phyloP scores from a whole-genome alignment of 2,113 vertebrate species.

The Turnix velox region DNA sequence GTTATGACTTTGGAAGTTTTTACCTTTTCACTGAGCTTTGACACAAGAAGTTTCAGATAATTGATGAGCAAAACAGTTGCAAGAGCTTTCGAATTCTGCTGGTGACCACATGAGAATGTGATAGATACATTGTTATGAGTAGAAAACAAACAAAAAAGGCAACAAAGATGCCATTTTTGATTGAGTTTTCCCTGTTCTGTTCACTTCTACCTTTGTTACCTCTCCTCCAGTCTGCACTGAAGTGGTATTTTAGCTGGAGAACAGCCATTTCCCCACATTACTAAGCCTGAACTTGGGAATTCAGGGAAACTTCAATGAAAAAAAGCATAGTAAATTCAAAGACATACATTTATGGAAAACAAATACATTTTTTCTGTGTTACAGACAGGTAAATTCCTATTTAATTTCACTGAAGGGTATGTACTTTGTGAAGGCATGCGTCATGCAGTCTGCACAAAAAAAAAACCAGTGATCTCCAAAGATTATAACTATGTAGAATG shows the following conservation, averaged over 20 bases:
- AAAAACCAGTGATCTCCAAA: neutral
- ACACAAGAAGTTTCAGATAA: neutral
- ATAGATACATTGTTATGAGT: neutral
- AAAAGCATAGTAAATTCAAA: neutral
- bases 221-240: neutral
- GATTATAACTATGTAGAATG: neutral
- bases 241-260: neutral
- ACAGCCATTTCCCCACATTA: neutral
- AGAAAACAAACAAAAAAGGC: neutral
- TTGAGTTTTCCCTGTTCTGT: neutral
- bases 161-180: neutral
- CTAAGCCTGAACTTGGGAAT: neutral
- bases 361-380: neutral
- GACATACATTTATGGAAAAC: neutral
- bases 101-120: neutral
- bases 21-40: neutral
- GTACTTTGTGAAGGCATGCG: neutral
- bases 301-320: neutral
- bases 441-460: neutral
- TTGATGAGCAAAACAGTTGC: neutral
- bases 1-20: neutral
- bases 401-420: neutral
- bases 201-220: neutral
- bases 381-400: neutral
- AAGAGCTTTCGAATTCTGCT: neutral